Evolutionary conservation across 37 sponge, comb jelly and placozoan species (phyloP), one percentile per base, ranked within the genome.

Genomic region (Halichondria panicea): DNA sequence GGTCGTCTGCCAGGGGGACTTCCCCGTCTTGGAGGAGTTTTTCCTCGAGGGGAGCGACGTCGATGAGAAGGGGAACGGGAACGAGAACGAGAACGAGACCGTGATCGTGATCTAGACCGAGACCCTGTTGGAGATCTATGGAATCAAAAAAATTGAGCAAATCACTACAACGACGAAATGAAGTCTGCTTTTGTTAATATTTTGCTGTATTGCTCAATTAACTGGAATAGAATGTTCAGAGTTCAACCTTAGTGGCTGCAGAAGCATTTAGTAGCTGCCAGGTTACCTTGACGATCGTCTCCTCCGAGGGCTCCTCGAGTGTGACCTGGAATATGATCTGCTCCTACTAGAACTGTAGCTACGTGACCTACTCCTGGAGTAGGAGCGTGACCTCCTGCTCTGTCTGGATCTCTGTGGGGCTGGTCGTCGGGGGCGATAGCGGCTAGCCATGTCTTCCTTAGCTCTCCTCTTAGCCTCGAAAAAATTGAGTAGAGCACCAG

Each of bases 401-500:
- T 78, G 76, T 35, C 60, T 25, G 38, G 45, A 30, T 24, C 65
- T 28, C 41, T 43, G 61, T 30, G 84, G 84, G 13, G 58, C 60
- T 25, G 63, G n/a, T 31, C 85, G 36, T 24, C 15, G 21, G 0
- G 36, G 34, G 22, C 73, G 31, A 33, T 4, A 34, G 0, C 48
- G 76, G 15, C 36, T 50, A 54, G 22, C 32, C 1, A 84, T 9
- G 13, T 4, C 48, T 4, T 76, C 63, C 57, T 69, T 76, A 27
- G 89, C 87, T 30, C 59, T 76, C 64, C 63, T 28, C 66, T 95
- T 95, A 30, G 84, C 72, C 18, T 91, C 87, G 68, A 68, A 95
- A 75, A 90, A 96, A 12, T 74, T 79, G 24, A 92, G 66, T 35
- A 96, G 82, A 0, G 91, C 94, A 15, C 86, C 70, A 35, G 88